phyloP scores from a whole-genome alignment of 64 coral and sea anemone genomes.

The Stylophora pistillata region DNA sequence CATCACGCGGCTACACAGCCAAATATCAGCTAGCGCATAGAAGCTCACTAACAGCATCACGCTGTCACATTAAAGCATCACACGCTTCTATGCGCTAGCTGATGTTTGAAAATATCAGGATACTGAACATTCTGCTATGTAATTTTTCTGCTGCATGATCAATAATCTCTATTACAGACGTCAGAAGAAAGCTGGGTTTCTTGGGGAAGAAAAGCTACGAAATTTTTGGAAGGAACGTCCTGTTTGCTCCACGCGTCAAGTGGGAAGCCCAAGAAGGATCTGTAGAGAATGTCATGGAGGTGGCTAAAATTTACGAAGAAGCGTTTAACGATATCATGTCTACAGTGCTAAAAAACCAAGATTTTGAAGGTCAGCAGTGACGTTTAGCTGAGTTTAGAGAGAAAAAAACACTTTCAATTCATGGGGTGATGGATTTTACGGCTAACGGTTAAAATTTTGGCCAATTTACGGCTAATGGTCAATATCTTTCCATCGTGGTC shows the following conservation, averaged over 20 bases:
- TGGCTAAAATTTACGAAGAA: not conserved
- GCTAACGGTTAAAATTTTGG: too few species aligned
- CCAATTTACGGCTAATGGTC: too few species aligned
- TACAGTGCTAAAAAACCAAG: not conserved
- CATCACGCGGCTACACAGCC: too few species aligned
- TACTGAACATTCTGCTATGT: too few species aligned
- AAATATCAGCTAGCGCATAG: too few species aligned
- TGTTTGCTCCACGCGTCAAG: not conserved
- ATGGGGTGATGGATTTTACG: too few species aligned
- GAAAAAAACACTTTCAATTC: not conserved
- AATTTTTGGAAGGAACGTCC: not conserved
- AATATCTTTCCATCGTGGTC: too few species aligned
- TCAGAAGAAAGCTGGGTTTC: not conserved
- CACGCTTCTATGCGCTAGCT: too few species aligned
- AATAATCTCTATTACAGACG: not conserved
- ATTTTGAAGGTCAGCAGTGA: not conserved
- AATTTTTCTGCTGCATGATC: too few species aligned
- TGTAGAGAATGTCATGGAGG: not conserved
- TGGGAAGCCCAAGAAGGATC: not conserved
- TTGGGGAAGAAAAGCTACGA: not conserved
- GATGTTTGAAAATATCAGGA: too few species aligned
- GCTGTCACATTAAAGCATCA: too few species aligned
- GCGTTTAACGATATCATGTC: not conserved
- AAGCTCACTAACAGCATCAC: too few species aligned
- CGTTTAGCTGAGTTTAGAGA: not conserved